phyloP scores from a whole-genome alignment of 2,797 vertebrate species.

The Kryptopterus vitreolus region DNA sequence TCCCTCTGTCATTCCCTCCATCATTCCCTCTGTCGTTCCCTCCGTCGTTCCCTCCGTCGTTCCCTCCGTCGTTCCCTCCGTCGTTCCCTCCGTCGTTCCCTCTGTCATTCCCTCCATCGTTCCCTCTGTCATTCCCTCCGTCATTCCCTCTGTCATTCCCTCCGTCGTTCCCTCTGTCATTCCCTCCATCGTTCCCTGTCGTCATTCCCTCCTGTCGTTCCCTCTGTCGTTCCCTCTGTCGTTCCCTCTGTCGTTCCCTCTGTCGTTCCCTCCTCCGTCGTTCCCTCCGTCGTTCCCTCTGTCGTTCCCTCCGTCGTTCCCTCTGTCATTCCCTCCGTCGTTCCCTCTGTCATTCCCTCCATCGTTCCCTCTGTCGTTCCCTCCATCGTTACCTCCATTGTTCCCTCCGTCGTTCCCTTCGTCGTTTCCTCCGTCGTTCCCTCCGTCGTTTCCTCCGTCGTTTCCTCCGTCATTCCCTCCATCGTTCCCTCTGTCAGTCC shows the following conservation, averaged over 20 bases:
- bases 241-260: neutral
- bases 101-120: neutral
- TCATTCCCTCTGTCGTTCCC: neutral
- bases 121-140: neutral
- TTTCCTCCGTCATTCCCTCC: too few relatives aligned
- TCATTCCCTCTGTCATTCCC: conserved; percentile 19
- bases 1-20: neutral
- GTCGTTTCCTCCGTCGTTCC: neutral
- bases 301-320: conserved; percentile 26
- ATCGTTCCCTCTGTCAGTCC: conserved; percentile 17
- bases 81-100: conserved; percentile 25
- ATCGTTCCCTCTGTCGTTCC: conserved; percentile 26
- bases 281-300: conserved; percentile 33
- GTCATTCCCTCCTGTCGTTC: conserved; percentile 36
- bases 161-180: conserved; percentile 16
- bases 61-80: conserved; percentile 37
- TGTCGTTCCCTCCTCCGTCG: neutral
- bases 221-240: conserved; percentile 20
- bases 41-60: too few relatives aligned
- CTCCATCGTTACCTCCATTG: too few relatives aligned
- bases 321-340: neutral
- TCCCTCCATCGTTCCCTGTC: neutral
- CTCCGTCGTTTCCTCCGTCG: neutral
- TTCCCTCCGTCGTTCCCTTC: conserved; percentile 23
- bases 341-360: conserved; percentile 13